Percentiles rank a stretch among this genome's conserved stretches.
These are phyloP conservation scores for Acyrthosiphon pisum DNA, from an alignment of 1,140 invertebrate genomes.

Conservation along the genomic window DNA sequence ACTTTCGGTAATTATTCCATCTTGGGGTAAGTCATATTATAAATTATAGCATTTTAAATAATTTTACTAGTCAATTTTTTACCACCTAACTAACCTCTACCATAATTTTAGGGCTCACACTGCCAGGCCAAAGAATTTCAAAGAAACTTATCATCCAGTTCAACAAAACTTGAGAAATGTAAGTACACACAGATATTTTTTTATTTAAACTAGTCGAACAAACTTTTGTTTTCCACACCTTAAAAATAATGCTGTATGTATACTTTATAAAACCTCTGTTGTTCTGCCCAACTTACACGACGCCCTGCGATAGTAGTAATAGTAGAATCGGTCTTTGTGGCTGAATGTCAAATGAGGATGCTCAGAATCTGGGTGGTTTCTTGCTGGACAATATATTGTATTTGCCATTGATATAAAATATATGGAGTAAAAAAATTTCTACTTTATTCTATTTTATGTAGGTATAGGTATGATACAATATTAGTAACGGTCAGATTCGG, in stretches of 20 bases:
- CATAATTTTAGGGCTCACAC: neutral
- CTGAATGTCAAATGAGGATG: too few relatives aligned
- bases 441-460: too few relatives aligned
- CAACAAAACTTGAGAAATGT: conserved; percentile 46
- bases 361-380: too few relatives aligned
- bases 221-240: neutral
- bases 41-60: neutral
- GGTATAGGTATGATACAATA: too few relatives aligned
- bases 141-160: conserved; percentile 45
- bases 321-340: too few relatives aligned
- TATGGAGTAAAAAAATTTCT: too few relatives aligned
- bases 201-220: neutral
- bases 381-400: too few relatives aligned
- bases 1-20: conserved; percentile 5
- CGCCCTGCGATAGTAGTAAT: too few relatives aligned
- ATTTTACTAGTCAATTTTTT: neutral
- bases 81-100: neutral
- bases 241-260: neutral
- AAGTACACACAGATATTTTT: neutral
- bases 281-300: too few relatives aligned
- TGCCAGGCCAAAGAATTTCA: conserved; percentile 22
- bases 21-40: conserved; percentile 33
- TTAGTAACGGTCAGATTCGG: too few relatives aligned
- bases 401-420: too few relatives aligned
- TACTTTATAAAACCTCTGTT: neutral